Evolutionary conservation across 2,113 vertebrate species (phyloP).

Genomic region (Corythoichthys intestinalis): DNA sequence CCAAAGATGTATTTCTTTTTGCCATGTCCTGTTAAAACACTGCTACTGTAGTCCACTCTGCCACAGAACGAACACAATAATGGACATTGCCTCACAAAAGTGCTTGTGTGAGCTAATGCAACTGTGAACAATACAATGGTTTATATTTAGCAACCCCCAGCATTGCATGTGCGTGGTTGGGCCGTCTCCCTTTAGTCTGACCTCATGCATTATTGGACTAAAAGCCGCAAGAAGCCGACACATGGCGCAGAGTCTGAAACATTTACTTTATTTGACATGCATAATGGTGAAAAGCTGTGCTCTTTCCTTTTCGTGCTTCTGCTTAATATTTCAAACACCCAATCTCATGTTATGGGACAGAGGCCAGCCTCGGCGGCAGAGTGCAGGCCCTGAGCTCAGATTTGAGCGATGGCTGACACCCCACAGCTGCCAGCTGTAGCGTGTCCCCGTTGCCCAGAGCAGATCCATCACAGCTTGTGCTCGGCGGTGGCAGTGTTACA

Average conservation of each 20-base stretch:
- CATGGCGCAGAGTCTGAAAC: slow-evolving; percentile 24
- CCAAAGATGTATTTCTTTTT: not conserved
- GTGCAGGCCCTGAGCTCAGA: slow-evolving; percentile 40
- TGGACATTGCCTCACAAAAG: not conserved
- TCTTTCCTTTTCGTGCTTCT: slow-evolving; percentile 35
- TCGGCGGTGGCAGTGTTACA: slow-evolving; percentile 56
- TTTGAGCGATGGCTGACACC: slow-evolving; percentile 55
- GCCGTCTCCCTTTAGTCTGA: slow-evolving; percentile 8
- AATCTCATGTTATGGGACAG: slow-evolving; percentile 24
- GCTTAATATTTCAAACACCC: slow-evolving; percentile 55
- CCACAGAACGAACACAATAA: not conserved
- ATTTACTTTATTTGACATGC: slow-evolving; percentile 27
- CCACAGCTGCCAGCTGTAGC: slow-evolving; percentile 36
- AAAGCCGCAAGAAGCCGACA: slow-evolving; percentile 10
- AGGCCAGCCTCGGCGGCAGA: slow-evolving; percentile 36
- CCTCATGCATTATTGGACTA: slow-evolving; percentile 6
- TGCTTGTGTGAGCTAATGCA: not conserved
- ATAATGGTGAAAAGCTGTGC: slow-evolving; percentile 41
- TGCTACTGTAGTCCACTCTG: not conserved
- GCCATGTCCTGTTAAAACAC: not conserved
- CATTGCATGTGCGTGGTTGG: not conserved
- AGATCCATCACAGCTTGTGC: slow-evolving; percentile 60
- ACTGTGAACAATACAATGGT: not conserved
- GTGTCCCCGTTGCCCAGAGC: slow-evolving; percentile 31
- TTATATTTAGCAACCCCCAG: not conserved